phyloP scores from a whole-genome alignment of 2,888 invertebrate species.

The Scaptomyza tumidula region DNA sequence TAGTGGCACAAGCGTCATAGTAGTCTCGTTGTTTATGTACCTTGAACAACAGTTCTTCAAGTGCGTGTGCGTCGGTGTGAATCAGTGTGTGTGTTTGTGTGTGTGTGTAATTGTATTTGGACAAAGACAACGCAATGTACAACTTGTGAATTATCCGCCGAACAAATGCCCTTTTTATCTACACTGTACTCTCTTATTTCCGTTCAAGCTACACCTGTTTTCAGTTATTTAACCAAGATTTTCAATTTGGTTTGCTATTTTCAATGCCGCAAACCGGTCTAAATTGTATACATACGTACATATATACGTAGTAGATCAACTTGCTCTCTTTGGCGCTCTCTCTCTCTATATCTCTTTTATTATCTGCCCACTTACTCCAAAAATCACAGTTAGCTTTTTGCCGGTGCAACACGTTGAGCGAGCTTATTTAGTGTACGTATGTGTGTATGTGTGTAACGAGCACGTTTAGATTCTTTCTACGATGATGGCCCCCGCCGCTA shows the following conservation, averaged over 20 bases:
- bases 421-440: constrained; percentile 9
- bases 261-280: constrained; percentile 72
- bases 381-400: constrained; percentile 60
- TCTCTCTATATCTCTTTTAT: constrained; percentile 15
- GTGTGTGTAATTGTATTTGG: constrained; percentile 5
- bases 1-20: constrained; percentile 52
- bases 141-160: constrained; percentile 31
- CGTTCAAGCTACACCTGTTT: constrained; percentile 60
- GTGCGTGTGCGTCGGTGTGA: background rate
- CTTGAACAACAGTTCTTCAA: constrained; percentile 33
- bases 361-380: constrained; percentile 18
- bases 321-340: constrained; percentile 13
- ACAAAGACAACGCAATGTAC: constrained; percentile 25
- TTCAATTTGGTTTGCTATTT: constrained; percentile 57
- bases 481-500: constrained; percentile 20
- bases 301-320: constrained; percentile 37
- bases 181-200: constrained; percentile 36
- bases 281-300: constrained; percentile 30
- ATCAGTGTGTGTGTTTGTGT: background rate
- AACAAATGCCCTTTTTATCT: constrained; percentile 37
- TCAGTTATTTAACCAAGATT: constrained; percentile 73
- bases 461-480: constrained; percentile 28
- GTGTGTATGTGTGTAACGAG: constrained; percentile 25
- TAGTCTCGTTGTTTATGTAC: constrained; percentile 41
- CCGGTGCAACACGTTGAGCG: constrained; percentile 65